phyloP scores from a whole-genome alignment of 1,140 invertebrate genomes.

The Drosophila busckii region DNA sequence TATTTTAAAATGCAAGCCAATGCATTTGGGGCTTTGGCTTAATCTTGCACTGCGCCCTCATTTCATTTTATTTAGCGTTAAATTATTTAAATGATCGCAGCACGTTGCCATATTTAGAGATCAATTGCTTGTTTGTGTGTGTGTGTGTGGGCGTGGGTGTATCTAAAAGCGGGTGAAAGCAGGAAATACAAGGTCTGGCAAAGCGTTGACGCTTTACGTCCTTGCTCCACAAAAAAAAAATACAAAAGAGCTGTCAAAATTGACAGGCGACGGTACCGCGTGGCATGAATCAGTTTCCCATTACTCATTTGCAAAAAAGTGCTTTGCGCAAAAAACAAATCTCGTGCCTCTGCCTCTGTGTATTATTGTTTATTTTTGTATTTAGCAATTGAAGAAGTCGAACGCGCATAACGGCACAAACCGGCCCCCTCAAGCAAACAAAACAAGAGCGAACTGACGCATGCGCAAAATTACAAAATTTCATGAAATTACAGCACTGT shows the following conservation, averaged over 20 bases:
- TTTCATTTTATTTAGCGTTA: no score
- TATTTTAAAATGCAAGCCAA: no score
- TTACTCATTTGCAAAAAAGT: constrained; percentile 53
- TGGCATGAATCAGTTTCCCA: constrained; percentile 53
- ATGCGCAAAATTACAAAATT: constrained; percentile 67
- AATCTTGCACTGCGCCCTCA: no score
- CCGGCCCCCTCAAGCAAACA: constrained; percentile 31
- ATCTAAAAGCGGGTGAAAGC: constrained; percentile 52
- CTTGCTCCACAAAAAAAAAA: constrained; percentile 58
- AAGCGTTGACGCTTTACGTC: constrained; percentile 45
- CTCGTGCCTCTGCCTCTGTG: constrained; percentile 13
- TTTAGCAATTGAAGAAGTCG: constrained; percentile 54
- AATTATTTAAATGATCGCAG: no score
- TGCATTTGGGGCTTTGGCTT: no score
- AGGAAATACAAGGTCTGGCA: constrained; percentile 66
- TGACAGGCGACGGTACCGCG: constrained; percentile 45
- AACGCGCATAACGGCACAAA: constrained; percentile 44
- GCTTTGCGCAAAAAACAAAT: constrained; percentile 50
- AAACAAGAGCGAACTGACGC: constrained; percentile 33
- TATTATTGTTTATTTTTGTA: constrained; percentile 68
- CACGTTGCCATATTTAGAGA: background rate
- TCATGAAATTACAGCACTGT: constrained; percentile 62
- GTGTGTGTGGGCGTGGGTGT: constrained; percentile 27
- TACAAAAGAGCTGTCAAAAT: constrained; percentile 66
- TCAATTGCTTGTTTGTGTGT: constrained; percentile 24